Percentiles rank a stretch among this genome's conserved stretches.
Conservation (phyloP, 2,113 vertebrate genomes). For the Sylvia atricapilla region DNA sequence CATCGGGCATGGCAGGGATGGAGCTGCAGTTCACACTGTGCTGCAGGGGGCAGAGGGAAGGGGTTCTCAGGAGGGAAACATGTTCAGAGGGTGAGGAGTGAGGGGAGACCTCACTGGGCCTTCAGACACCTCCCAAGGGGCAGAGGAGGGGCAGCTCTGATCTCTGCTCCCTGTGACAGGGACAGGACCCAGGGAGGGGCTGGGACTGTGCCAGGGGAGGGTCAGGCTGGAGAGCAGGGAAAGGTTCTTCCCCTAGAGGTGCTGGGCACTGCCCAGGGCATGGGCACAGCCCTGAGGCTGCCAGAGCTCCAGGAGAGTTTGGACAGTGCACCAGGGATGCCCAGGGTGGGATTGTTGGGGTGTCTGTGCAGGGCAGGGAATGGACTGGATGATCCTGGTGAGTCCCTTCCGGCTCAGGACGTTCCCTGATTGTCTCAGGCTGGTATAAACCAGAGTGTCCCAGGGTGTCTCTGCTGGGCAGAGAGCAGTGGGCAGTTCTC, state of each 20-base stretch:
- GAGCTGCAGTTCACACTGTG: slow-evolving; percentile 44
- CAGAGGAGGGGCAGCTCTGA: accelerated
- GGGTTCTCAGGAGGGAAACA: background rate
- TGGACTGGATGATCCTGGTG: accelerated
- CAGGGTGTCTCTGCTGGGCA: background rate
- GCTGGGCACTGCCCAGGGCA: background rate
- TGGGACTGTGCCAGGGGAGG: accelerated
- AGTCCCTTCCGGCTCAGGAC: background rate
- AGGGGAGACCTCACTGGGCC: background rate
- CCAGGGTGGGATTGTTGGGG: background rate
- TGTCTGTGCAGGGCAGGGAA: background rate
- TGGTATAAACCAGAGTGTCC: background rate
- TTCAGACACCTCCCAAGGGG: background rate
- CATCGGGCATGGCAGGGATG: slow-evolving; percentile 41
- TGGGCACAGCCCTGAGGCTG: background rate
- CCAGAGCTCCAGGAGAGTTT: background rate
- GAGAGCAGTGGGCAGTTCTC: accelerated
- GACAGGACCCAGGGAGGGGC: background rate
- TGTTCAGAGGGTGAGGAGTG: background rate
- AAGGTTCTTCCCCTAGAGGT: background rate
- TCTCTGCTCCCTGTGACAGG: background rate
- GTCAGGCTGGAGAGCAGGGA: accelerated
- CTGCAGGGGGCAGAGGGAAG: slow-evolving; percentile 3
- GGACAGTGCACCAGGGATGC: accelerated
- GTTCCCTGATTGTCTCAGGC: background rate